Evolutionary conservation across 2,797 vertebrate genomes (phyloP), one percentile per base, ranked within the genome.

Genomic region (Myripristis jacobus): DNA sequence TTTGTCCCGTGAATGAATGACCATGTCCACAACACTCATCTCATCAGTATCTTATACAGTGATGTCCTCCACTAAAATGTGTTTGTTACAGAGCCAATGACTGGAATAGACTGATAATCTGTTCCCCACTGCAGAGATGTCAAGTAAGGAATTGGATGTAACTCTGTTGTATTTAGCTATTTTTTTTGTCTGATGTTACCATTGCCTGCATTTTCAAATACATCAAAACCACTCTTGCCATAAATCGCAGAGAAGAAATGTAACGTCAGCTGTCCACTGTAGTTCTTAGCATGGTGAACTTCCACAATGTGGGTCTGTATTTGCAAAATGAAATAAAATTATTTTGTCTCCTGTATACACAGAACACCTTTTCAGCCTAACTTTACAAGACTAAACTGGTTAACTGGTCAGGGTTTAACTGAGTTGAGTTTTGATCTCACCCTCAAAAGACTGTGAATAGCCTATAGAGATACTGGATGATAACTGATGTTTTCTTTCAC

Each of bases 61-160:
- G 19, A 12, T 51, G 0, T 47, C 10, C 10, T 59, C 0, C 38
- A 72, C 18, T 76, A n/a, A 60, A 71, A 73, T 83, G 55, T 89
- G 34, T 89, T 65, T 71, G 21, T 90, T 90, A 63, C 91, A 93
- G 92, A 86, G 61, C 74, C 65, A 57, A 88, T 90, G 88, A 74
- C 73, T 2, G 88, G 71, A 61, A 80, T 66, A 79, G 87, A 85
- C 75, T 93, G 92, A 93, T 29, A n/a, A 60, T 73, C 77, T 46
- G 64, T 70, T 47, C 70, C 73, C 83, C 89, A 75, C 93, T 90
- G 66, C 92, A 93, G 95, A 96, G 90, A 98, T 98, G 97, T 98
- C 97, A 97, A 98, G 97, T 98, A 98, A 98, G 97, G 54, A 82
- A 53, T 66, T 67, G 66, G 44, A 36, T 70, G 16, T 53, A 22